Conservation (phyloP, 2,797 vertebrate species). For the Ctenochaetus hawaiiensis region DNA sequence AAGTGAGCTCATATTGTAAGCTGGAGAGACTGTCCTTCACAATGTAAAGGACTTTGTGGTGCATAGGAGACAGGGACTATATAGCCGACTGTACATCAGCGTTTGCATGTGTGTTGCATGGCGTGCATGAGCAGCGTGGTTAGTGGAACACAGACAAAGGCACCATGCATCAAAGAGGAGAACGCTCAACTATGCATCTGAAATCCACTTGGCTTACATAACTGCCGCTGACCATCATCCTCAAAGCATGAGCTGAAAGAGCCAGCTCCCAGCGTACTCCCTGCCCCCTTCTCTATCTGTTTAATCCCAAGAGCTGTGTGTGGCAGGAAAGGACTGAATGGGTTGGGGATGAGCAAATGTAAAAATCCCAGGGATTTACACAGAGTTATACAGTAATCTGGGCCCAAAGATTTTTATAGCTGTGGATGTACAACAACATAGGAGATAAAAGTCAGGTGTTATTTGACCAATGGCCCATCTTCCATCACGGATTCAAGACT, state of each 20-base stretch:
- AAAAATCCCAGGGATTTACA: slow-evolving; percentile 82
- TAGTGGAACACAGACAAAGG: slow-evolving; percentile 67
- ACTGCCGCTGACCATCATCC: slow-evolving; percentile 77
- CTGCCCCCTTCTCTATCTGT: slow-evolving; percentile 67
- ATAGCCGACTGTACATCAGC: slow-evolving; percentile 15
- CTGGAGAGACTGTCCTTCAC: slow-evolving; percentile 29
- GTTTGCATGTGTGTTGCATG: slow-evolving; percentile 37
- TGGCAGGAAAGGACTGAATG: slow-evolving; percentile 63
- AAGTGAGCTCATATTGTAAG: slow-evolving; percentile 34
- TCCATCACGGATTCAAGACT: slow-evolving; percentile 20
- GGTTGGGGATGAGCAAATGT: slow-evolving; percentile 73
- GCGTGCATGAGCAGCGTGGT: slow-evolving; percentile 48
- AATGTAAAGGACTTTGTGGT: slow-evolving; percentile 35
- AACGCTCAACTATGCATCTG: slow-evolving; percentile 66
- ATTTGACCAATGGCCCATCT: slow-evolving; percentile 25
- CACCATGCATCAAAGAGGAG: slow-evolving; percentile 60
- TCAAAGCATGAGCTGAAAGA: slow-evolving; percentile 72
- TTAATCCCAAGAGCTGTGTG: slow-evolving; percentile 79
- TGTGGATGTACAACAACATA: slow-evolving; percentile 43
- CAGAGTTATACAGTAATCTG: slow-evolving; percentile 79
- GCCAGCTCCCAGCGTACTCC: slow-evolving; percentile 58
- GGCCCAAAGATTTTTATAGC: slow-evolving; percentile 61
- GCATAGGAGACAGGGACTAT: slow-evolving; percentile 8
- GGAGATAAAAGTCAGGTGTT: slow-evolving; percentile 51
- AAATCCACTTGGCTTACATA: slow-evolving; percentile 80